phyloP scores from a whole-genome alignment of 2,797 vertebrate species.

The Pangasius mekongensis region DNA sequence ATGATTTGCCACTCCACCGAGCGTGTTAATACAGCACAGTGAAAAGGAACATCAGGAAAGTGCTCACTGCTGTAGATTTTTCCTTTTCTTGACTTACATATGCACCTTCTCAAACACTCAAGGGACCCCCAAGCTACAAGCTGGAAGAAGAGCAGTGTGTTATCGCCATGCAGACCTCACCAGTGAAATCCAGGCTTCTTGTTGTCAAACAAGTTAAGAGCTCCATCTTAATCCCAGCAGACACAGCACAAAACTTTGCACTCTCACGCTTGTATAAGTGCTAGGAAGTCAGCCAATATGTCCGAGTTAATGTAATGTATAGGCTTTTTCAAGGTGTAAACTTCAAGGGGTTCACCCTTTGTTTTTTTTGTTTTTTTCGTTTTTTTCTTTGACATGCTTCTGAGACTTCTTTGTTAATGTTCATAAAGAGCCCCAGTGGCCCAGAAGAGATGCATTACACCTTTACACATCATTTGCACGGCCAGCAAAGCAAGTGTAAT shows the following conservation, averaged over 20 bases:
- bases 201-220: not conserved
- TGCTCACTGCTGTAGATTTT: not conserved
- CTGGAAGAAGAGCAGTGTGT: not conserved
- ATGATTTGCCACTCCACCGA: conserved; percentile 53
- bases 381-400: conserved; percentile 20
- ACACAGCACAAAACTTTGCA: not conserved
- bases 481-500: conserved; percentile 13
- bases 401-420: conserved; percentile 15
- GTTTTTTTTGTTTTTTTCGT: not conserved
- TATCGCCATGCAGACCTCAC: not conserved
- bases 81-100: not conserved
- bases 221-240: not conserved
- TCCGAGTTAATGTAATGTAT: not conserved
- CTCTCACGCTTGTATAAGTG: not conserved
- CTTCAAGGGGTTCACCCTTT: not conserved
- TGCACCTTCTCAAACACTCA: not conserved
- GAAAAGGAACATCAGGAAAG: conserved; percentile 30
- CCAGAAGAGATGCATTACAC: conserved; percentile 26
- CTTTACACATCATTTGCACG: conserved; percentile 19
- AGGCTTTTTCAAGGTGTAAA: not conserved
- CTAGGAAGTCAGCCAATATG: not conserved
- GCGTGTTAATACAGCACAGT: conserved; percentile 49
- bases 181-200: conserved; percentile 27
- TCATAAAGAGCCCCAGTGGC: conserved; percentile 30
- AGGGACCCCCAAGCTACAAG: not conserved